These are phyloP conservation scores for Phaonia tiefii DNA, from an alignment of 2,888 invertebrate genomes.

Conservation along the genomic window DNA sequence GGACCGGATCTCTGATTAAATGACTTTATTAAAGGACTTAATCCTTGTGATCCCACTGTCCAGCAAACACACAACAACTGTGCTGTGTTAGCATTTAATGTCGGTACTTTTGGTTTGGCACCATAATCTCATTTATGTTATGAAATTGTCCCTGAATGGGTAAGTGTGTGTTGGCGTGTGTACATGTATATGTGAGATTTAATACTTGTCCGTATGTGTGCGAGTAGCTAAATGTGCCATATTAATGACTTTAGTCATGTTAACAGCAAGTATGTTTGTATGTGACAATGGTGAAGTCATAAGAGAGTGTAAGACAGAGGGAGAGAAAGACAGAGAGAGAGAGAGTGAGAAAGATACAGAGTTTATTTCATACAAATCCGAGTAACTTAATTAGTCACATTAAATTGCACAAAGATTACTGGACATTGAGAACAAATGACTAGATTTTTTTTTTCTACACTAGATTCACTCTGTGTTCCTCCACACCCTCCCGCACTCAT, in stretches of 20 bases:
- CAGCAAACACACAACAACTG: background rate
- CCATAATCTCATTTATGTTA: constrained; percentile 37
- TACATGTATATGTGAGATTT: background rate
- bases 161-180: background rate
- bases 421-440: constrained; percentile 20
- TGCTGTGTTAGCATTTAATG: constrained; percentile 35
- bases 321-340: background rate
- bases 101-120: constrained; percentile 21
- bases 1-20: no score
- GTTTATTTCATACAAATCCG: constrained; percentile 41
- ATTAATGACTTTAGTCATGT: background rate
- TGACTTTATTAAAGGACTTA: no score
- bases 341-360: background rate
- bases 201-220: background rate
- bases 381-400: constrained; percentile 51
- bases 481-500: no score
- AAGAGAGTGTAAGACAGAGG: no score
- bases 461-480: no score
- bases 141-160: background rate
- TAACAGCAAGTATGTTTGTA: background rate
- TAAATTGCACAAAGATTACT: constrained; percentile 39
- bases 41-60: background rate
- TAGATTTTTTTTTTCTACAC: background rate
- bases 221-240: background rate
- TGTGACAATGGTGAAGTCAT: no score